Evolutionary conservation across 2,797 vertebrate genomes (phyloP), one percentile per base, ranked within the genome.

Genomic region (Melanotaenia boesemani): DNA sequence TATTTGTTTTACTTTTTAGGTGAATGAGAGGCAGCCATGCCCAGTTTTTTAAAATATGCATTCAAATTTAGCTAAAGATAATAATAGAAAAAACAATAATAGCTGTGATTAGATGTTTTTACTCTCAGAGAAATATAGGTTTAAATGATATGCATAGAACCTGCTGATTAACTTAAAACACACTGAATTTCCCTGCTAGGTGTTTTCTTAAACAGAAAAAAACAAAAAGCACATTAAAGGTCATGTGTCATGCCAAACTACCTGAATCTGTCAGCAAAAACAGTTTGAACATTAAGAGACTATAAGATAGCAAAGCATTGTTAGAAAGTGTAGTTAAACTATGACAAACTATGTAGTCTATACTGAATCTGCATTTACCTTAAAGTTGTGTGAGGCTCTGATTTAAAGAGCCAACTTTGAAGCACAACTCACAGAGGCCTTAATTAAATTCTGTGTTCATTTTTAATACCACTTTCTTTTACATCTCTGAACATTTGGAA

Each of bases 1-100:
- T 8, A 48, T 20, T 20, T 48, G 7, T 18, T 46, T 46, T 46
- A 18, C 44, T 48, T 48, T 48, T n/a, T 48, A 48, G 9, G 18
- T 46, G 16, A 2, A 6, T 3, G 10, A 52, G 8, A 54, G 1
- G 50, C 22, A 48, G 39, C 65, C 69, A 4, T 64, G 50, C 22
- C 56, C 55, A 77, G 62, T 86, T 54, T 88, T 86, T 82, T 63
- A 22, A 75, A 68, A 54, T 55, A 28, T 6, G 8, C 6, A 28
- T 5, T 26, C 12, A 28, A 2, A 5, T 24, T 54, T 24, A 13
- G 22, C 22, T 24, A 52, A 11, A 22, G 24, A 48, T 8, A 2
- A 20, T n/a, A 20, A 4, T 4, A 12, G 18, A 15, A 41, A 50
- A 50, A 50, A 24, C 15, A 24, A 8, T 2, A 81, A 80, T 54